Percentiles rank a stretch among this genome's conserved stretches.
Evolutionary conservation across 1,140 invertebrate species (phyloP).

Genomic region (Drosophila bipectinata): DNA sequence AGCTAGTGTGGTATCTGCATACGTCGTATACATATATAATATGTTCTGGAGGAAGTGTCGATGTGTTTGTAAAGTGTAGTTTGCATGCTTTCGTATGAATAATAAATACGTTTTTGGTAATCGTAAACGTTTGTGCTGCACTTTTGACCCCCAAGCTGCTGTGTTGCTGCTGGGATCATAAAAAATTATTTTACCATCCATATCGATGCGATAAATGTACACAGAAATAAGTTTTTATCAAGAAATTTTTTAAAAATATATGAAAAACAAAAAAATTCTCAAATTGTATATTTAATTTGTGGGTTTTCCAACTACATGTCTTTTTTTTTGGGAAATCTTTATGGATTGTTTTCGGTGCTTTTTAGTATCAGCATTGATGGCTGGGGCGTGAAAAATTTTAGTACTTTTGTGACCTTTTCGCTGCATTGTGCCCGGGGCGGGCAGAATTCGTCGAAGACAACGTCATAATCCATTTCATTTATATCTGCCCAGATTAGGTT

Average conservation of each 20-base stretch:
- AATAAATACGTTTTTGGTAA: slow-evolving; percentile 56
- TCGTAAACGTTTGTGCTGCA: slow-evolving; percentile 51
- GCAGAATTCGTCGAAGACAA: slow-evolving; percentile 5
- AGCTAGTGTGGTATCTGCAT: background rate
- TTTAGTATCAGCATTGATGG: slow-evolving; percentile 21
- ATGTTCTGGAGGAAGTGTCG: background rate
- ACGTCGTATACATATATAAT: background rate
- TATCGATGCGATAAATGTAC: slow-evolving; percentile 16
- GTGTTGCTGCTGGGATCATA: slow-evolving; percentile 22
- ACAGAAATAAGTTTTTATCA: background rate
- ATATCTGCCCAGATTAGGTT: slow-evolving; percentile 25
- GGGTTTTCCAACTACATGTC: too few relatives aligned
- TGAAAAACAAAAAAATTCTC: too few relatives aligned
- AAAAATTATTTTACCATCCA: slow-evolving; percentile 45
- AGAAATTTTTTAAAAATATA: background rate
- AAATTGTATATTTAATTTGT: too few relatives aligned
- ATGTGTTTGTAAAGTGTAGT: slow-evolving; percentile 45
- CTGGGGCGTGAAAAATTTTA: slow-evolving; percentile 43
- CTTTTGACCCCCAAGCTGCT: slow-evolving; percentile 45
- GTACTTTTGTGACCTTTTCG: slow-evolving; percentile 24
- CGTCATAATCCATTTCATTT: slow-evolving; percentile 34
- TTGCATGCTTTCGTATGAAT: slow-evolving; percentile 56
- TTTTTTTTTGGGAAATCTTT: too few relatives aligned
- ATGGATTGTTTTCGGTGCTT: background rate
- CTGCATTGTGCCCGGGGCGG: background rate